Base-by-base conservation (phyloP, 2,113 vertebrate genomes). In the Pachypanchax playfairii region DNA sequence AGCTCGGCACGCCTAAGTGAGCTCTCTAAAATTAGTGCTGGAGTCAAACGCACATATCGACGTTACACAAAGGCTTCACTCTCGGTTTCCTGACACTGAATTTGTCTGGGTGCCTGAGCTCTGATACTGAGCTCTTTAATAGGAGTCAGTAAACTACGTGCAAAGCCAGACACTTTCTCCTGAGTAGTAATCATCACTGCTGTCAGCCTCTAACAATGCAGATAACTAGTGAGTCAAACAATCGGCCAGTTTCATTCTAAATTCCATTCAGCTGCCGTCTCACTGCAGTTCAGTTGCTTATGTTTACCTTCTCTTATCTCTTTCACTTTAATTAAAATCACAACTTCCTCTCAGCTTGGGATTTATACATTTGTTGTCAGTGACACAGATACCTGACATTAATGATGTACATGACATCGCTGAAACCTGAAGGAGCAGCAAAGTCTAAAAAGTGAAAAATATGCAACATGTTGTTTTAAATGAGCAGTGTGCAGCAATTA, bases 21-120 rank as follows among this genome's bases (percentile, higher is more conserved):
- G 78, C 72, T 54, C 77, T 79, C 65, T 68, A 61, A 82, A 82
- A 82, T 82, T 60, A 82, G 75, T 49, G 44, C 50, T 44, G 43
- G 58, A 79, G 53, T 69, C 55, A 33, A 65, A 52, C 35, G 2
- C n/a, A n/a, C n/a, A n/a, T n/a, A 10, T 31, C 29, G 11, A 35
- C 33, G 33, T 3, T 38, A 9, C 24, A 73, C 52, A 73, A 60
- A 70, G 41, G 65, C 78, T 76, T 39, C 48, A 18, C 61, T 59
- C 54, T 63, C 70, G 66, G 25, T 29, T 66, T 42, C 2, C 58
- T 74, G 66, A 62, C 70, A 50, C 52, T 25, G 60, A 75, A 28
- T 43, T 53, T 43, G 48, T 75, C 68, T 50, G 55, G 35, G 53
- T 63, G 42, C 67, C n/a, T 60, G 70, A 47, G 63, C 68, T 33